These are phyloP conservation scores for Megalops atlanticus DNA, from an alignment of 2,113 vertebrate species.

Conservation along the genomic window DNA sequence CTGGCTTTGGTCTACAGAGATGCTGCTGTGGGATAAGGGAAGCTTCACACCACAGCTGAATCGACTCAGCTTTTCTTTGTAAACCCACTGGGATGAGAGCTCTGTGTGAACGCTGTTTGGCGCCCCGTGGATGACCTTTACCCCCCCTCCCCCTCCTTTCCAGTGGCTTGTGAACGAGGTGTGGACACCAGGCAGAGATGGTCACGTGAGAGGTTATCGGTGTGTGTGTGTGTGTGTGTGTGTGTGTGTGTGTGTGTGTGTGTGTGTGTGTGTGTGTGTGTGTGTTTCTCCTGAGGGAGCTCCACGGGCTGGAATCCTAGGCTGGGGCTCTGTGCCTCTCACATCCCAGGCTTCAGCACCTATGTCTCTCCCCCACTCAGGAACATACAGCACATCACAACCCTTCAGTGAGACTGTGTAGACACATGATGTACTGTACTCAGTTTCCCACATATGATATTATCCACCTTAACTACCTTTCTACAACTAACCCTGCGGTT, in stretches of 20 bases:
- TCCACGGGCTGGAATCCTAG: no score
- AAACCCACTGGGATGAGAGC: neutral
- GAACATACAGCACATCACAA: no score
- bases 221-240: neutral
- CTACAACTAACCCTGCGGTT: no score
- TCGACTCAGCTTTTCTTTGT: neutral
- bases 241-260: conserved; percentile 6
- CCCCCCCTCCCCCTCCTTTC: neutral
- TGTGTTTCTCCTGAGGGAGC: no score
- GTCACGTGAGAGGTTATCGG: conserved; percentile 21
- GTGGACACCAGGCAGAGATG: neutral
- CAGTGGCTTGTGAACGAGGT: neutral
- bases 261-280: conserved; percentile 2
- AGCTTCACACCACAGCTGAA: neutral
- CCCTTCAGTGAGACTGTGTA: no score
- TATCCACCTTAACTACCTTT: no score
- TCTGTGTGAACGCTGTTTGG: neutral
- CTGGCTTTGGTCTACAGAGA: neutral
- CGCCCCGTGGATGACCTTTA: neutral
- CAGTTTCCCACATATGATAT: no score
- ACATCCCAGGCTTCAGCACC: no score
- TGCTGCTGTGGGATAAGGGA: neutral
- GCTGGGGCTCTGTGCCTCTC: no score
- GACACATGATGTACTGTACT: no score
- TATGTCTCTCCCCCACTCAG: no score